These are phyloP conservation scores for Natrix natrix DNA, from an alignment of 2,797 vertebrate species.

Conservation along the genomic window DNA sequence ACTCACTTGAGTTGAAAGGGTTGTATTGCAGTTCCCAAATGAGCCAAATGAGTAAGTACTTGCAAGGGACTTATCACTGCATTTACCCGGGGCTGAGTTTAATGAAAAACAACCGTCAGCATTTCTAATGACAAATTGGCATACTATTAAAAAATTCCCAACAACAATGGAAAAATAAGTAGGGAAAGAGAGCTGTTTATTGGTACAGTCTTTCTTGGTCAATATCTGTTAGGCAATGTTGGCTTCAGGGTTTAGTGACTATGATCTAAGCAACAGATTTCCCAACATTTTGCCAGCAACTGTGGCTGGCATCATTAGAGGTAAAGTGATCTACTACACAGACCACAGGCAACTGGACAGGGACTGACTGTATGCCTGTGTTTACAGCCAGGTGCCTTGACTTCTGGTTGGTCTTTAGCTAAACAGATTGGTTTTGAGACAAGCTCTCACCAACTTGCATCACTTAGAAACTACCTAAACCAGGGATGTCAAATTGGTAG, in stretches of 20 bases:
- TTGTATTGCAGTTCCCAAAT: background rate
- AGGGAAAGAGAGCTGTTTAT: background rate
- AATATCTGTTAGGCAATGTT: background rate
- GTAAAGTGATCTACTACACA: background rate
- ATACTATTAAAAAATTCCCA: background rate
- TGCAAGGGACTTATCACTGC: background rate
- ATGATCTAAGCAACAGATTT: background rate
- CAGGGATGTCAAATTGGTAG: no score
- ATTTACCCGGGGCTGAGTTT: background rate
- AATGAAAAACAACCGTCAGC: background rate
- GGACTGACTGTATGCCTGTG: background rate
- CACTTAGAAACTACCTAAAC: background rate
- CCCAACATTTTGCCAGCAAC: background rate
- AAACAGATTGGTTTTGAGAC: background rate
- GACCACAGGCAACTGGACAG: background rate
- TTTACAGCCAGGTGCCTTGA: background rate
- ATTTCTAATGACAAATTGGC: background rate
- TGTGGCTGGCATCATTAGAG: background rate
- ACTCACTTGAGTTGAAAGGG: background rate
- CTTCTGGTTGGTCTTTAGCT: background rate
- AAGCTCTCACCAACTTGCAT: background rate
- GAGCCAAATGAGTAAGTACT: background rate
- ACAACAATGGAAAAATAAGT: background rate
- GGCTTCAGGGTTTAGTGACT: background rate
- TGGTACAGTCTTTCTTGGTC: background rate